A percentile compares a stretch with the other conserved stretches of the same genome.
phyloP scores from a whole-genome alignment of 2,888 invertebrate species.

The Saturnia pavonia region DNA sequence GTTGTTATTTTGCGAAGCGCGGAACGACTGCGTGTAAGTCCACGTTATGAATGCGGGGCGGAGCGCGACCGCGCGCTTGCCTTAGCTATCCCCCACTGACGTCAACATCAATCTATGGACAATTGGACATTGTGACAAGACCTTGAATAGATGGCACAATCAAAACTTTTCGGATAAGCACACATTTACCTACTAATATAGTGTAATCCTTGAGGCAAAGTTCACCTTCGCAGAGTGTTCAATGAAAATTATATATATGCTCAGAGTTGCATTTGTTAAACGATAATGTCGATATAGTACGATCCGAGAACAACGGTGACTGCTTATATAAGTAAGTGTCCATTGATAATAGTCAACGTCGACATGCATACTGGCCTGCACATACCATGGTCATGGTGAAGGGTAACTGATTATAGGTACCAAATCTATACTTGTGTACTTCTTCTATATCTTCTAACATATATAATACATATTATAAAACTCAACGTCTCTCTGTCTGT shows the following conservation, averaged over 20 bases:
- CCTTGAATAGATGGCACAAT: conserved; percentile 42
- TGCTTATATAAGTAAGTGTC: neutral
- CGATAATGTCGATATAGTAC: neutral
- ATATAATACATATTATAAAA: no score
- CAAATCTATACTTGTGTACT: no score
- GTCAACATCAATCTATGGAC: conserved; percentile 50
- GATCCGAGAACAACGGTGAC: neutral
- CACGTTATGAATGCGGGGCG: conserved; percentile 16
- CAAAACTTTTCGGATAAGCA: conserved; percentile 29
- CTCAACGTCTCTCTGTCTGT: no score
- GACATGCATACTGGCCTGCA: neutral
- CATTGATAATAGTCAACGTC: neutral
- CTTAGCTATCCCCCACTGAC: conserved; percentile 27
- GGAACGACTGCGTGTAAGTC: conserved; percentile 29
- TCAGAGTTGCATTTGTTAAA: neutral
- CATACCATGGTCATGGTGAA: no score
- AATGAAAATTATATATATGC: neutral
- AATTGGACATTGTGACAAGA: conserved; percentile 24
- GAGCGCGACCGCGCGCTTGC: conserved; percentile 13
- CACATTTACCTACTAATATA: neutral
- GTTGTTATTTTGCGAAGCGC: conserved; percentile 37
- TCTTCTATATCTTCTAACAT: no score
- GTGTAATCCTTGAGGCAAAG: neutral
- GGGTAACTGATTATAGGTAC: no score
- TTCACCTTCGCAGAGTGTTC: neutral